A percentile compares a stretch with the other conserved stretches of the same genome.
phyloP scores from a whole-genome alignment of 2,113 vertebrate genomes.

The Nerophis ophidion region DNA sequence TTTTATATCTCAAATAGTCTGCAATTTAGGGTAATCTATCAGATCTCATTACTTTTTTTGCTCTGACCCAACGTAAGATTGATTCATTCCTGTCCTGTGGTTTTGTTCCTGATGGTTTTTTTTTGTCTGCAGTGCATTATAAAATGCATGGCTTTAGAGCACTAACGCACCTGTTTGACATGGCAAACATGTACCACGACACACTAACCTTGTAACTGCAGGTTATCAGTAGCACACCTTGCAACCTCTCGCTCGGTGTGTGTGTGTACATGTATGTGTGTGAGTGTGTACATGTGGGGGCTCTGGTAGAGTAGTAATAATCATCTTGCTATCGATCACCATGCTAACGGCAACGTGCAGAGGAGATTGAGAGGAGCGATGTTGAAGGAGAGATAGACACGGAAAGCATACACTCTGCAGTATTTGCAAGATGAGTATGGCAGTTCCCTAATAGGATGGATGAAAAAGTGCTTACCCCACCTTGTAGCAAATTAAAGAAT shows the following conservation, averaged over 20 bases:
- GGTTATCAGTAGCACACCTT: slow-evolving; percentile 41
- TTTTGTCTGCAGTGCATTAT: slow-evolving; percentile 22
- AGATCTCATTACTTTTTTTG: too few species aligned
- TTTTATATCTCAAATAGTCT: too few species aligned
- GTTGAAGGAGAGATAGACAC: slow-evolving; percentile 25
- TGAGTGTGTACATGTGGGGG: slow-evolving; percentile 38
- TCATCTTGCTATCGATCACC: slow-evolving; percentile 60
- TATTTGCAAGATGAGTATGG: slow-evolving; percentile 55
- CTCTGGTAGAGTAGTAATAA: slow-evolving; percentile 63
- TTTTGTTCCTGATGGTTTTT: too few species aligned
- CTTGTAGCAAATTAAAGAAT: slow-evolving; percentile 58
- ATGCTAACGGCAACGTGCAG: slow-evolving; percentile 53
- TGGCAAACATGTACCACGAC: slow-evolving; percentile 35
- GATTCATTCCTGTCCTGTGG: too few species aligned
- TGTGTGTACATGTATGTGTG: slow-evolving; percentile 9
- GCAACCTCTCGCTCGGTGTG: slow-evolving; percentile 21
- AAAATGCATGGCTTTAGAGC: slow-evolving; percentile 15
- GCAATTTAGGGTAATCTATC: too few species aligned
- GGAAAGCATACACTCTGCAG: slow-evolving; percentile 18
- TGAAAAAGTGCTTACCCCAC: slow-evolving; percentile 48
- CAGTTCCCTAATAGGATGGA: slow-evolving; percentile 46
- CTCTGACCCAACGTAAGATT: too few species aligned
- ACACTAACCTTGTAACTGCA: slow-evolving; percentile 56
- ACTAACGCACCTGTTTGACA: slow-evolving; percentile 44
- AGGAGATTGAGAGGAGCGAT: slow-evolving; percentile 39